Percentiles rank a stretch among this genome's conserved stretches.
Conservation (phyloP, 2,113 vertebrate species). For the Catagonus wagneri region DNA sequence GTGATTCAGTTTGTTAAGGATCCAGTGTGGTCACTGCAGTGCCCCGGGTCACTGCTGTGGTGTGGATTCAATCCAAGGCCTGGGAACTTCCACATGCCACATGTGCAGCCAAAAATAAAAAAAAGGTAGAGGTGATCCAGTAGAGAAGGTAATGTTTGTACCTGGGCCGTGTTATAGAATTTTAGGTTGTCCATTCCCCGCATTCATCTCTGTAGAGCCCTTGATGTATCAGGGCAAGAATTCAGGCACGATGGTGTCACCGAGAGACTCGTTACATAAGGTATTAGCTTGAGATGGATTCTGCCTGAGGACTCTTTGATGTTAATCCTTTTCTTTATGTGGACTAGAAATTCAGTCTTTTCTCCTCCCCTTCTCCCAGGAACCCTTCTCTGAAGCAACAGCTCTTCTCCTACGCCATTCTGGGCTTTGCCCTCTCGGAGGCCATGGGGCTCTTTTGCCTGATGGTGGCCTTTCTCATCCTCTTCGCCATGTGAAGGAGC, state of each 20-base stretch:
- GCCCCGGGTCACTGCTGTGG: too few species aligned
- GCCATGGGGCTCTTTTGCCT: conserved; percentile 91
- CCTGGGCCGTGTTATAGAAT: background rate
- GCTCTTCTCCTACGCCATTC: conserved; percentile 90
- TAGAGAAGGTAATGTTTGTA: background rate
- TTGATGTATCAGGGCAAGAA: background rate
- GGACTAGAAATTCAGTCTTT: conserved; percentile 67
- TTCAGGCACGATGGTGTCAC: background rate
- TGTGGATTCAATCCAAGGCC: too few species aligned
- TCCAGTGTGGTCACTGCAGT: too few species aligned
- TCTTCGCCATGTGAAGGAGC: conserved; percentile 89
- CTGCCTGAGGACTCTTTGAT: background rate
- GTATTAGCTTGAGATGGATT: background rate
- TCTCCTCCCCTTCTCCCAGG: conserved; percentile 76
- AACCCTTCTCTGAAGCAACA: conserved; percentile 89
- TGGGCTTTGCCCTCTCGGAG: conserved; percentile 90
- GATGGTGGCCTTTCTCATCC: conserved; percentile 92
- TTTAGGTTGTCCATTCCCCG: background rate
- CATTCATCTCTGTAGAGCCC: background rate
- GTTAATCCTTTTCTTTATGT: conserved; percentile 47
- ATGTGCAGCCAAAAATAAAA: too few species aligned
- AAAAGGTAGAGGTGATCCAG: background rate
- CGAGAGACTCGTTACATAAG: background rate
- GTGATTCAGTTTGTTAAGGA: too few species aligned
- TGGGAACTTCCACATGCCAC: too few species aligned